Evolutionary conservation across 2,888 invertebrate species (phyloP), one percentile per base, ranked within the genome.

Genomic region (Julus scandinavius): DNA sequence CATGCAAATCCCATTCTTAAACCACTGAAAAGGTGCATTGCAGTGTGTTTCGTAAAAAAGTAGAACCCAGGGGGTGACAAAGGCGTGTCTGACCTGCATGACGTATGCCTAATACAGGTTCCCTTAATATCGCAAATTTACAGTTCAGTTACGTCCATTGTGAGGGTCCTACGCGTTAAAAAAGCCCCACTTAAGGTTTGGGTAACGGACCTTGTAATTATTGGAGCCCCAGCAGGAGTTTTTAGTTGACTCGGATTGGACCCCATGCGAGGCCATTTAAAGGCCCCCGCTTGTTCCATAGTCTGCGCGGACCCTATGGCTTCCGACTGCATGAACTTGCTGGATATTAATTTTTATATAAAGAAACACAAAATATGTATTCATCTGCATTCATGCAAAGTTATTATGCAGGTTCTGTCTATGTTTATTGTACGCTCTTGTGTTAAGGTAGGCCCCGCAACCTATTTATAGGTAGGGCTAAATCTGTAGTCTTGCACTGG

Each of bases 131-230:
- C 40, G 29, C 40, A 84, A 84, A 84, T 84, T 84, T 84, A 84
- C 84, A 84, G 84, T 84, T 84, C 84, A 84, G 41, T 84, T 84
- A 84, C 84, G 84, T 17, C 20, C 20, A 84, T 87, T 87, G 58
- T 40, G 54, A 87, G n/a, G 87, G 50, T 54, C 54, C 38, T 15
- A 15, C 38, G 63, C 20, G 87, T 58, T 63, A 54, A 58, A 58
- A 87, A 58, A 54, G 54, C 20, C 63, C 87, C 87, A 87, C 87
- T 87, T 87, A 87, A 87, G 63, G 54, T 87, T 87, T 86, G 63
- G 63, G 87, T n/a, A 87, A 87, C 87, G 87, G 87, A 87, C 54
- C 87, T 54, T 87, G 63, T 87, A 87, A 87, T 87, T 87, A 87
- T 87, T 50, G 29, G 58, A 54, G 63, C 87, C 58, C 40, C 87